These are phyloP conservation scores for Galemys pyrenaicus DNA, from an alignment of 2,113 vertebrate species.

Conservation along the genomic window DNA sequence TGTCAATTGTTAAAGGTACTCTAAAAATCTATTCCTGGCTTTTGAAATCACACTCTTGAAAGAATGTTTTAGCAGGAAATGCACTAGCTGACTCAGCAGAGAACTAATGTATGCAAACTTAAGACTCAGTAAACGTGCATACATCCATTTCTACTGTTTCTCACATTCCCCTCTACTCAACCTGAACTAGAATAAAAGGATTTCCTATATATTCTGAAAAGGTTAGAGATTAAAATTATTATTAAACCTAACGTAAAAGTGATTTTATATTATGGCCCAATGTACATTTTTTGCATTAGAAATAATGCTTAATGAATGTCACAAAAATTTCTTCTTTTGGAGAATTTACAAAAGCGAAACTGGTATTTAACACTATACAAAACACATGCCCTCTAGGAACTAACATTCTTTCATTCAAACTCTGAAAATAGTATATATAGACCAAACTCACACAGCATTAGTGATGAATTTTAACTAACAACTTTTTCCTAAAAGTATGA, in stretches of 20 bases:
- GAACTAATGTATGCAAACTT: constrained; percentile 27
- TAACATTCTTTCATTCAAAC: constrained; percentile 18
- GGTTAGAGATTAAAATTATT: constrained; percentile 42
- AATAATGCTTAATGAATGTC: constrained; percentile 47
- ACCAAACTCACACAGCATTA: constrained; percentile 13
- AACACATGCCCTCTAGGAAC: background rate
- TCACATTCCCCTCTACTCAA: constrained; percentile 20
- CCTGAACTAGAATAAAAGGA: background rate
- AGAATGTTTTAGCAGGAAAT: constrained; percentile 55
- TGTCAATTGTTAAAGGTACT: constrained; percentile 7
- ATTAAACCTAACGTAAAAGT: constrained; percentile 23
- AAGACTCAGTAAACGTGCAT: background rate
- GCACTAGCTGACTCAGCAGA: constrained; percentile 7
- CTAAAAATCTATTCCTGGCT: constrained; percentile 52
- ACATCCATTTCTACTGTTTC: constrained; percentile 18
- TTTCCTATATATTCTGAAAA: constrained; percentile 36
- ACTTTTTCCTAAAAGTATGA: constrained; percentile 21
- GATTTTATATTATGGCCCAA: background rate
- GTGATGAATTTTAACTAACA: constrained; percentile 50
- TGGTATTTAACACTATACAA: background rate
- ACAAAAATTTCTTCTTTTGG: background rate
- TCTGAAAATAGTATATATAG: constrained; percentile 27
- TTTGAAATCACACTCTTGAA: constrained; percentile 26
- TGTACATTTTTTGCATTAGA: constrained; percentile 29
- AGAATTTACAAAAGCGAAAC: constrained; percentile 24